phyloP scores from a whole-genome alignment of 2,797 vertebrate genomes.

The Macrochelys suwanniensis region DNA sequence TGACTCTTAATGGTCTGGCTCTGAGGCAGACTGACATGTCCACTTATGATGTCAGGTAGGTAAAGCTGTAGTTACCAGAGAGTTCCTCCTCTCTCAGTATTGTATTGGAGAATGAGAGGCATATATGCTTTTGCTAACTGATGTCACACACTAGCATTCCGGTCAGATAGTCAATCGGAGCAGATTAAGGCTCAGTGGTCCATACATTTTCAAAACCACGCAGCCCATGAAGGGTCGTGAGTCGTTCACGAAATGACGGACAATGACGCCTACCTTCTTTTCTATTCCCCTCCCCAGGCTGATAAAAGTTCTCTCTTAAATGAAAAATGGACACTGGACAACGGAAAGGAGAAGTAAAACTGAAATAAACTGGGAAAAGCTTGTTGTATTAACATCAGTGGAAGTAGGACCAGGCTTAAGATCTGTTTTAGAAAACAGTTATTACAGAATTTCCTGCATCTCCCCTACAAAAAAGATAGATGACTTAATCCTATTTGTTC shows the following conservation, averaged over 20 bases:
- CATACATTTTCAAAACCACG: background rate
- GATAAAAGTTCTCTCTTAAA: background rate
- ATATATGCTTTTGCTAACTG: background rate
- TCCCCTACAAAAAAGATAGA: background rate
- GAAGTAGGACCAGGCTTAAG: background rate
- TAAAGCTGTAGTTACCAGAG: background rate
- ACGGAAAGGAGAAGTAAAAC: background rate
- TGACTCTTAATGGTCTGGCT: background rate
- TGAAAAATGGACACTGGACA: background rate
- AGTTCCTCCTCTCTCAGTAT: background rate
- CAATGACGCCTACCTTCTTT: background rate
- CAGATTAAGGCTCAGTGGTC: background rate
- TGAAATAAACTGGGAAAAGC: background rate
- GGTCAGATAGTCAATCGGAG: background rate
- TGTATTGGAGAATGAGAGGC: background rate
- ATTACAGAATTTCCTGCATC: background rate
- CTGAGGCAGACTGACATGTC: fast-evolving
- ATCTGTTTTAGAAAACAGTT: background rate
- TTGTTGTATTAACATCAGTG: background rate
- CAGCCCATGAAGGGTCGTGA: background rate
- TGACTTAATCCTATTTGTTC: background rate
- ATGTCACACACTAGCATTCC: background rate
- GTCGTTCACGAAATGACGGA: background rate
- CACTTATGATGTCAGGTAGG: background rate
- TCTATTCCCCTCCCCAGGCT: background rate